Conservation (phyloP, 2,113 vertebrate species). For the Bucco capensis region DNA sequence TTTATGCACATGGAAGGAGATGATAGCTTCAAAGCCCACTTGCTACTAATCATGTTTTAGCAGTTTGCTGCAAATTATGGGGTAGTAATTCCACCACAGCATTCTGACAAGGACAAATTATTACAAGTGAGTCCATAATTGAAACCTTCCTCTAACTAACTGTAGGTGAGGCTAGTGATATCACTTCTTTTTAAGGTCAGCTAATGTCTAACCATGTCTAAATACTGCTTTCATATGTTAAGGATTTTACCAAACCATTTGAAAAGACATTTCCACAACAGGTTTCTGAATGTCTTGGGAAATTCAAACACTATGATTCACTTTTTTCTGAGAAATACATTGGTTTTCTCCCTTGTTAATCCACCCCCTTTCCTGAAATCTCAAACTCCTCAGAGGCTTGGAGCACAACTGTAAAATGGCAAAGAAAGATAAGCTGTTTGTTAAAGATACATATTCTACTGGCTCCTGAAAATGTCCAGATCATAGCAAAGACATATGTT, state of each 20-base stretch:
- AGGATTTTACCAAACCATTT: not conserved
- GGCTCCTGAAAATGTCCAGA: not conserved
- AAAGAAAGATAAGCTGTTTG: not conserved
- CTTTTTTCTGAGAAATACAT: not conserved
- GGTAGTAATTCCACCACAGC: not conserved
- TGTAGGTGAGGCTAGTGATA: not conserved
- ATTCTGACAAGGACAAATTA: not conserved
- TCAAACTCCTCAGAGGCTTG: not conserved
- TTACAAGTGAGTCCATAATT: not conserved
- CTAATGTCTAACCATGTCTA: not conserved
- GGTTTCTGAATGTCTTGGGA: not conserved
- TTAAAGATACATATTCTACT: not conserved
- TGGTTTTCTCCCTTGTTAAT: not conserved
- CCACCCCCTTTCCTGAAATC: not conserved
- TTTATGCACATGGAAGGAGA: not conserved
- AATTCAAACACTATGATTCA: not conserved
- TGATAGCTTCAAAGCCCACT: not conserved
- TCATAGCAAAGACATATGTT: not conserved
- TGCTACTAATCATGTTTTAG: not conserved
- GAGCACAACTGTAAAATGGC: not conserved
- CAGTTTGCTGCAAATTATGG: not conserved
- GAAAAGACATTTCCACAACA: not conserved
- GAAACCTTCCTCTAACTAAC: not conserved
- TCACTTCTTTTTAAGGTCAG: not conserved
- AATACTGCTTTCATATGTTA: not conserved